Evolutionary conservation across 1,140 invertebrate species (phyloP).

Genomic region (Neotoxoptera formosana): DNA sequence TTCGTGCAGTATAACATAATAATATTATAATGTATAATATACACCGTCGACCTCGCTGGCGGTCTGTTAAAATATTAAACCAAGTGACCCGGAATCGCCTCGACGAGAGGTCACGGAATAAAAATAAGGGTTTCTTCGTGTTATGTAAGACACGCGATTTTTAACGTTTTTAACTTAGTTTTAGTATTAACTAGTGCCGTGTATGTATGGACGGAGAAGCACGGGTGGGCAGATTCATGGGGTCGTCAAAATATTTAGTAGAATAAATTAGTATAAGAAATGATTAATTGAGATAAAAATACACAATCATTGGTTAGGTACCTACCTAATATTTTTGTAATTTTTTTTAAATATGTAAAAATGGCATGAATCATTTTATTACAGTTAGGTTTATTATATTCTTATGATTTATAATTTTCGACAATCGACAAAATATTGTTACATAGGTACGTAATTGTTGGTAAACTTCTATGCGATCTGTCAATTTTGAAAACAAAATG

Average conservation of each 20-base stretch:
- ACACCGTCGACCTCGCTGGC: neutral
- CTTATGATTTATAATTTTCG: no score
- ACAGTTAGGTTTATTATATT: no score
- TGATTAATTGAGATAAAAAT: neutral
- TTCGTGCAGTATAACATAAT: slow-evolving; percentile 2
- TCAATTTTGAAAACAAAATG: neutral
- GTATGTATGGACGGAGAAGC: neutral
- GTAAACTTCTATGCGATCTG: no score
- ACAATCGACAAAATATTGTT: no score
- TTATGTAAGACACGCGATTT: neutral
- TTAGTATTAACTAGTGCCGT: neutral
- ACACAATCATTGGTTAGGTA: no score
- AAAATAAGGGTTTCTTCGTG: neutral
- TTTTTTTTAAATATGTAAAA: neutral
- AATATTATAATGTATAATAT: neutral
- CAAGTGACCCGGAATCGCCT: neutral
- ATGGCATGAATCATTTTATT: neutral
- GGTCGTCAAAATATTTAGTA: neutral
- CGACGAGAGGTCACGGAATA: neutral
- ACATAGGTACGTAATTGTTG: no score
- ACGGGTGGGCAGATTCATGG: neutral
- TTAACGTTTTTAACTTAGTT: neutral
- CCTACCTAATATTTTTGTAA: neutral
- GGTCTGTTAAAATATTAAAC: slow-evolving; percentile 11
- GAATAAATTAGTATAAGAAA: neutral